Evolutionary conservation across 37 sponge, comb jelly and placozoan species (phyloP).

Genomic region (Geodia barretti): DNA sequence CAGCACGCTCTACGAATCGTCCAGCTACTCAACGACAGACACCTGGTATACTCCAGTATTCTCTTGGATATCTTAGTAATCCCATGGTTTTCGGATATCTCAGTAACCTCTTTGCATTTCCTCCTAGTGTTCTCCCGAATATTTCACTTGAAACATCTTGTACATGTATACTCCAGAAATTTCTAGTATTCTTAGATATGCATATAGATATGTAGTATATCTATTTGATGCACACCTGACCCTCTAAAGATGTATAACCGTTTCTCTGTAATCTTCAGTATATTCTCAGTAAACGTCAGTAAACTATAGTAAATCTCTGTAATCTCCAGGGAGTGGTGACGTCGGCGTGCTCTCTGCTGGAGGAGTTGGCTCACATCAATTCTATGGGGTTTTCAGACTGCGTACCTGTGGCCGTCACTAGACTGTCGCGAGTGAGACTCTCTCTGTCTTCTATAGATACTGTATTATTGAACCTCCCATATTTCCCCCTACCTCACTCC

Average conservation of each 20-base stretch:
- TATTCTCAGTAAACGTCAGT: background rate
- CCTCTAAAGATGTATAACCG: background rate
- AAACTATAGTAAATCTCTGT: too few relatives aligned
- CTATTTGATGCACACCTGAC: background rate
- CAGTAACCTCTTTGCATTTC: too few relatives aligned
- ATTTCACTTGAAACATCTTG: too few relatives aligned
- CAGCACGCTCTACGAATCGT: constrained; percentile 66
- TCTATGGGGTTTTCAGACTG: constrained; percentile 53
- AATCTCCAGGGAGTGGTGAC: constrained; percentile 86
- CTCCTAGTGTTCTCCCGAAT: too few relatives aligned
- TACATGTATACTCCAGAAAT: too few relatives aligned
- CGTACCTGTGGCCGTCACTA: constrained; percentile 70
- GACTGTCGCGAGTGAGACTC: constrained; percentile 82
- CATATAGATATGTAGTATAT: background rate
- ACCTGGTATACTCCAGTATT: constrained; percentile 36
- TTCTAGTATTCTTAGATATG: too few relatives aligned
- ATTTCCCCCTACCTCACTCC: too few relatives aligned
- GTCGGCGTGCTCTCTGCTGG: constrained; percentile 81
- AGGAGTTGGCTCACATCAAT: constrained; percentile 73
- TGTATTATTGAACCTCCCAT: too few relatives aligned
- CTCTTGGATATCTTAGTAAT: background rate
- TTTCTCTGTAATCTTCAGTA: background rate
- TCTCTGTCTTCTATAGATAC: too few relatives aligned
- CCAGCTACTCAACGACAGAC: constrained; percentile 83
- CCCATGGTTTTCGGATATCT: background rate